phyloP scores from a whole-genome alignment of 2,113 vertebrate genomes.

The Notechis scutatus region DNA sequence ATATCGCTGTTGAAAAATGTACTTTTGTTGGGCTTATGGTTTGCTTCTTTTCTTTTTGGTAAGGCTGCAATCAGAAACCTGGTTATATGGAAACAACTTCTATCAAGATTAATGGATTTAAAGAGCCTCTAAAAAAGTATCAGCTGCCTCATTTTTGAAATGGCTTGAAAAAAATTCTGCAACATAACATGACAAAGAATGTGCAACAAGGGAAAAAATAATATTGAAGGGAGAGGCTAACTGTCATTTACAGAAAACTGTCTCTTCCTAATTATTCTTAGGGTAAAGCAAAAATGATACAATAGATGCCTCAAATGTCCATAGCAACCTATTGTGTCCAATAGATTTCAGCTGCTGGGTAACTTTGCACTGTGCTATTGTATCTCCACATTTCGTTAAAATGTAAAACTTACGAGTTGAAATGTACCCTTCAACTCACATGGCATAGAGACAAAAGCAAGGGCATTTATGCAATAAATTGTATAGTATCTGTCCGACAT shows the following conservation, averaged over 20 bases:
- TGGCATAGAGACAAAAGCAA: slow-evolving; percentile 66
- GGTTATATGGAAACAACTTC: neutral
- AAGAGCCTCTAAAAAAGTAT: neutral
- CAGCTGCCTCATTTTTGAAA: slow-evolving; percentile 10
- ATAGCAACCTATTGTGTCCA: slow-evolving; percentile 38
- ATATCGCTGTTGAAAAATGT: neutral
- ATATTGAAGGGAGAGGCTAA: slow-evolving; percentile 37
- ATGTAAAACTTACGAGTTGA: slow-evolving; percentile 70
- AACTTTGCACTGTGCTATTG: slow-evolving; percentile 51
- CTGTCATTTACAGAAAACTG: slow-evolving; percentile 39
- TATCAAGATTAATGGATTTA: slow-evolving; percentile 13
- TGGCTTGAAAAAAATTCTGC: slow-evolving; percentile 10
- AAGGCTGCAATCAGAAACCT: neutral
- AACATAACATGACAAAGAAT: neutral
- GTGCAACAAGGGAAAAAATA: slow-evolving; percentile 36
- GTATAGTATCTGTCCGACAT: slow-evolving; percentile 67
- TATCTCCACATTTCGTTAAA: slow-evolving; percentile 65
- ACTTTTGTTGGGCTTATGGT: neutral
- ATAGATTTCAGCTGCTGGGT: slow-evolving; percentile 50
- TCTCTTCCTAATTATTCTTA: slow-evolving; percentile 47
- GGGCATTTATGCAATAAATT: slow-evolving; percentile 69
- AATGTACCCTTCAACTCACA: slow-evolving; percentile 66
- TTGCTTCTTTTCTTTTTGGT: neutral
- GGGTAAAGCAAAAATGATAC: slow-evolving; percentile 50
- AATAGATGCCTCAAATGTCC: slow-evolving; percentile 28